Evolutionary conservation across 2,888 invertebrate species (phyloP).

Genomic region (Callyntrura sp.): DNA sequence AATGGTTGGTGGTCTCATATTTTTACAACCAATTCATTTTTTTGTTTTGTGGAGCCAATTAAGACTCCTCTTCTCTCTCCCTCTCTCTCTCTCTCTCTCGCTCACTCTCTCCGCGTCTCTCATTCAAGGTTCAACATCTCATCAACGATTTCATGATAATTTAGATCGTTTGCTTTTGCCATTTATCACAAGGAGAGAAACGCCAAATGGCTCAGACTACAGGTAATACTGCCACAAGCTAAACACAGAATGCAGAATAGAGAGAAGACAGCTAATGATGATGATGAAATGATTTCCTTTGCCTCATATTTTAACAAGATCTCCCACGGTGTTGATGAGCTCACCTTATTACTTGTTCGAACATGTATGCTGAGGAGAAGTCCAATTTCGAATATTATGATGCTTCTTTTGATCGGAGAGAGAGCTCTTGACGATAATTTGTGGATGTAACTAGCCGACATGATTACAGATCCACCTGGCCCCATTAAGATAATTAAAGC

Average conservation of each 20-base stretch:
- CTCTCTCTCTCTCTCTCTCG: conserved; percentile 15
- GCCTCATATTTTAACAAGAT: conserved; percentile 75
- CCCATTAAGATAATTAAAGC: conserved; percentile 78
- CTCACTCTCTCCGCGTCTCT: conserved; percentile 15
- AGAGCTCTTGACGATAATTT: conserved; percentile 70
- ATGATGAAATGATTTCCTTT: conserved; percentile 73
- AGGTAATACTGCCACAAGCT: conserved; percentile 65
- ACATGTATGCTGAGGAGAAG: not conserved
- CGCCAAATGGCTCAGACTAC: conserved; percentile 70
- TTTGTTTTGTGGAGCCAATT: conserved; percentile 56
- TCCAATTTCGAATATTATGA: conserved; percentile 24
- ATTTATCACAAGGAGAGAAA: conserved; percentile 72
- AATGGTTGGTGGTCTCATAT: conserved; percentile 64
- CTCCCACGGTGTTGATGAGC: conserved; percentile 77
- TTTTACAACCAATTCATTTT: conserved; percentile 39
- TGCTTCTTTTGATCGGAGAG: conserved; percentile 24
- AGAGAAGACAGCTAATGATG: conserved; percentile 71
- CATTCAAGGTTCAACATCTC: conserved; percentile 66
- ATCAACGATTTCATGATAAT: conserved; percentile 71
- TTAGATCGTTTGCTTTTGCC: conserved; percentile 68
- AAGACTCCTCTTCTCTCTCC: conserved; percentile 6
- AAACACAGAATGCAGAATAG: conserved; percentile 31
- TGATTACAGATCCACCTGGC: conserved; percentile 77
- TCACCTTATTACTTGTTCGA: conserved; percentile 58
- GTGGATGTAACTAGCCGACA: conserved; percentile 74